A percentile compares a stretch with the other conserved stretches of the same genome.
Evolutionary conservation across 1,140 invertebrate genomes (phyloP).

Genomic region (Sycophila sp.): DNA sequence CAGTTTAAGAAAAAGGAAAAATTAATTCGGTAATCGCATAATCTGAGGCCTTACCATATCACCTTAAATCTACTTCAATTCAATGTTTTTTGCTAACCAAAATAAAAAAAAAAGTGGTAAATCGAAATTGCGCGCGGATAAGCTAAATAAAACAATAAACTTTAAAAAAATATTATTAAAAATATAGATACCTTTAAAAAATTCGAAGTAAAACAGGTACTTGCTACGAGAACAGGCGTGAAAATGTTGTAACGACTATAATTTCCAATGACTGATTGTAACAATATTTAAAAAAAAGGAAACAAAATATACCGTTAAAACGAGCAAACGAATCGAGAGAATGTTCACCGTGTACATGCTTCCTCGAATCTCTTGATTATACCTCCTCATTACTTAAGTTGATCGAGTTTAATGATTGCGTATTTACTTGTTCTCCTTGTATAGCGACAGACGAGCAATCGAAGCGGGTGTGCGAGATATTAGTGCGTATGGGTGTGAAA

Average conservation of each 20-base stretch:
- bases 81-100: not conserved
- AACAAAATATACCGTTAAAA: not conserved
- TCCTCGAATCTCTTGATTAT: not conserved
- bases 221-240: too few relatives aligned
- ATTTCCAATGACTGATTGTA: constrained; percentile 60
- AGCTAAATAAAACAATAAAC: not conserved
- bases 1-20: not conserved
- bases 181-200: not conserved
- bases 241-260: constrained; percentile 56
- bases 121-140: constrained; percentile 13
- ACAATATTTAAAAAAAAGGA: constrained; percentile 46
- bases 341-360: constrained; percentile 55
- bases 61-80: constrained; percentile 1
- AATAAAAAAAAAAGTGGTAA: constrained; percentile 14
- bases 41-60: constrained; percentile 58
- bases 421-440: too few relatives aligned
- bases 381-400: not conserved
- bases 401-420: too few relatives aligned
- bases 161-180: too few relatives aligned
- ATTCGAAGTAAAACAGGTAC: not conserved
- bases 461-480: too few relatives aligned
- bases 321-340: constrained; percentile 47
- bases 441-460: too few relatives aligned
- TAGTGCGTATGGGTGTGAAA: not conserved
- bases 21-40: constrained; percentile 44